Conservation (phyloP, 2,113 vertebrate genomes). For the Takifugu bimaculatus region DNA sequence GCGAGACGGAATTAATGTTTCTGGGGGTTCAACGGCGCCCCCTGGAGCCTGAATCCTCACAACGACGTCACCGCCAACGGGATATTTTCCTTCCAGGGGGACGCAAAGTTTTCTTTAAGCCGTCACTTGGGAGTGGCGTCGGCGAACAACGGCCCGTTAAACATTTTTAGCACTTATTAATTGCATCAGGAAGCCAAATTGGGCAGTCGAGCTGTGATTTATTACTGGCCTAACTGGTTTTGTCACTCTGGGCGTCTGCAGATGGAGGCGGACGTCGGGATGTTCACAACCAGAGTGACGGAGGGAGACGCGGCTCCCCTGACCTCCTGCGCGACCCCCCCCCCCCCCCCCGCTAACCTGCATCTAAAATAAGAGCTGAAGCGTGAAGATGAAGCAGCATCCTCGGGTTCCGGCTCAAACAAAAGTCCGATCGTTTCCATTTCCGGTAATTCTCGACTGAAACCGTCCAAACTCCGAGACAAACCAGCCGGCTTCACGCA, state of each 20-base stretch:
- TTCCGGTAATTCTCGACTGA: too few relatives aligned
- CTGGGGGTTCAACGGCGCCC: constrained; percentile 5
- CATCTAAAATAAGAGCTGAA: constrained; percentile 23
- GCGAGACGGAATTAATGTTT: too few relatives aligned
- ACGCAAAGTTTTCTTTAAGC: constrained; percentile 63
- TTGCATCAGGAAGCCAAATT: constrained; percentile 80
- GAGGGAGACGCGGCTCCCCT: constrained; percentile 53
- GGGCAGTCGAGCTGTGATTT: constrained; percentile 77
- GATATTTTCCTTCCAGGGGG: constrained; percentile 48
- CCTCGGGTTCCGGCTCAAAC: too few relatives aligned
- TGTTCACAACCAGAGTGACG: constrained; percentile 53
- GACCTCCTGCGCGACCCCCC: constrained; percentile 38
- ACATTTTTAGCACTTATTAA: constrained; percentile 80
- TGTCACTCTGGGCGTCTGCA: constrained; percentile 78
- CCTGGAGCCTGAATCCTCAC: neutral
- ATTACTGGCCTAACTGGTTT: constrained; percentile 79
- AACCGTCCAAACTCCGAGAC: neutral
- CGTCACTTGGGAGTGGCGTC: constrained; percentile 70
- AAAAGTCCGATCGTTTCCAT: too few relatives aligned
- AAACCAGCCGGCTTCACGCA: constrained; percentile 7
- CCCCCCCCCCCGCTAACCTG: constrained; percentile 21
- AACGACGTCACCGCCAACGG: constrained; percentile 3
- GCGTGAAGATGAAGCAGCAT: too few relatives aligned
- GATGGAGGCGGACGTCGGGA: constrained; percentile 56
- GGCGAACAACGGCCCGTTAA: constrained; percentile 74